Conservation (phyloP, 2,113 vertebrate species). For the Hyperoodon ampullatus region DNA sequence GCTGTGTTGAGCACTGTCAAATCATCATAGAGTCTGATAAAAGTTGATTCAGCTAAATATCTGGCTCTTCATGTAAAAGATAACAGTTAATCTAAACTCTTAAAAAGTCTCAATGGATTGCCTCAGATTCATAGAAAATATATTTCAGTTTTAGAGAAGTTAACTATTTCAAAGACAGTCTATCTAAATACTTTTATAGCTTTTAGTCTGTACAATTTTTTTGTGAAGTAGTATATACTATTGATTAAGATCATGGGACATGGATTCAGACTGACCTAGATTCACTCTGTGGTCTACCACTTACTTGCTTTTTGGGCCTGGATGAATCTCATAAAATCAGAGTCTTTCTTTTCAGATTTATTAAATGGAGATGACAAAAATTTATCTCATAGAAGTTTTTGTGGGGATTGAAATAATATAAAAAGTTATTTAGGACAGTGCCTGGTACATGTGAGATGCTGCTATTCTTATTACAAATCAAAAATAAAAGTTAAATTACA, state of each 20-base stretch:
- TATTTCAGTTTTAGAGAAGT: constrained; percentile 71
- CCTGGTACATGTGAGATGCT: constrained; percentile 60
- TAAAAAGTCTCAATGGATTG: neutral
- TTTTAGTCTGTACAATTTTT: neutral
- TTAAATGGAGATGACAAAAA: neutral
- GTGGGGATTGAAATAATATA: neutral
- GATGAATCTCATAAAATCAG: neutral
- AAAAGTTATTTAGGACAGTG: neutral
- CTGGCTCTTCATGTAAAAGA: neutral
- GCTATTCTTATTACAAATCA: constrained; percentile 49
- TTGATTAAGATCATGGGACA: neutral
- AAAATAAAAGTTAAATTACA: constrained; percentile 68
- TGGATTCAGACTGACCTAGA: neutral
- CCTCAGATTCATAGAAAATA: constrained; percentile 46
- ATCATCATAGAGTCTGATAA: neutral
- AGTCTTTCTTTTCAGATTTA: neutral
- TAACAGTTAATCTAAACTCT: neutral
- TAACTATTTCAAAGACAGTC: constrained; percentile 66
- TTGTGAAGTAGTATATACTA: neutral
- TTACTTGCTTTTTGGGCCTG: neutral
- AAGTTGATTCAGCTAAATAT: neutral
- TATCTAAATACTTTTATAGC: neutral
- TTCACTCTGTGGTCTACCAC: neutral
- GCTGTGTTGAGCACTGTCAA: neutral
- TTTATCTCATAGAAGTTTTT: neutral